phyloP scores from a whole-genome alignment of 2,113 vertebrate species.

The Psilopsiagon aymara region DNA sequence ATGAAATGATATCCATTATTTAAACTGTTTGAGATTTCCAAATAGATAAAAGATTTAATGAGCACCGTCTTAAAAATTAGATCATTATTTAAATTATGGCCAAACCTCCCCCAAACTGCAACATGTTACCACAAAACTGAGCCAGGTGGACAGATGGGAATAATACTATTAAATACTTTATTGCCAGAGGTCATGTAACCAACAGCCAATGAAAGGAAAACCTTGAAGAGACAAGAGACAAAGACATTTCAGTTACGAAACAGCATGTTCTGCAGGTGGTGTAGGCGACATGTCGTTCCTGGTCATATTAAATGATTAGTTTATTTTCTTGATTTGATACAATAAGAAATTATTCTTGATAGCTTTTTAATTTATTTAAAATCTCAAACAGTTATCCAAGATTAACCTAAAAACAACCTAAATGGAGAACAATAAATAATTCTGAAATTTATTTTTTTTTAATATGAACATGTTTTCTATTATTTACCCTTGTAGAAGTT shows the following conservation, averaged over 20 bases:
- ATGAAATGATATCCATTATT: neutral
- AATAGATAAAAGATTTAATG: neutral
- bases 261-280: neutral
- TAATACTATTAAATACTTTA: constrained; percentile 20
- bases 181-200: constrained; percentile 30
- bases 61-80: neutral
- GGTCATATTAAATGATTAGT: neutral
- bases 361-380: neutral
- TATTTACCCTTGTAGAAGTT: neutral
- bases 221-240: neutral
- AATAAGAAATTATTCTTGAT: neutral
- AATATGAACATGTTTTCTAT: neutral
- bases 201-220: constrained; percentile 8
- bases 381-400: neutral
- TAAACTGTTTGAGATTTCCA: neutral
- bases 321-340: neutral
- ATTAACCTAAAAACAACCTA: neutral
- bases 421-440: neutral
- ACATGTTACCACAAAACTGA: constrained; percentile 7
- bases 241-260: neutral
- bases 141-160: constrained; percentile 55
- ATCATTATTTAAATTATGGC: constrained; percentile 14
- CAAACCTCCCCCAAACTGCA: neutral
- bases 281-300: neutral
- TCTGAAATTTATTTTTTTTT: neutral